Conservation (phyloP, 2,888 invertebrate species). For the Dermolepida albohirtum region DNA sequence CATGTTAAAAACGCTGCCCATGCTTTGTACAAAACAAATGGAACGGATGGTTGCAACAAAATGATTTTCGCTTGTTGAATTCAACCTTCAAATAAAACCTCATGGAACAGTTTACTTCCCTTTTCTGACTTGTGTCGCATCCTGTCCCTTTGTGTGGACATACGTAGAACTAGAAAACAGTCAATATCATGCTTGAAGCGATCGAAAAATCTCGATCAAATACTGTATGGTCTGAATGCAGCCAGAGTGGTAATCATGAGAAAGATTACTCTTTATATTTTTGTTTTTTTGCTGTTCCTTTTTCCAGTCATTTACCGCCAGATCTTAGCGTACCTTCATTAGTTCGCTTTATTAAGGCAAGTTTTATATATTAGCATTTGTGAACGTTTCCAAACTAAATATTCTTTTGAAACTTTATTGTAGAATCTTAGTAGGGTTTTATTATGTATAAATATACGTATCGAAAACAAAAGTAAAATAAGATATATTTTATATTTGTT, state of each 20-base stretch:
- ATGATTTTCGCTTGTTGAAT: slow-evolving; percentile 58
- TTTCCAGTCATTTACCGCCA: slow-evolving; percentile 1
- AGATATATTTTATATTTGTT: too few relatives aligned
- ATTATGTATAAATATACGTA: too few relatives aligned
- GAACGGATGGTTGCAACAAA: slow-evolving; percentile 55
- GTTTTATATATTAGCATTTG: too few relatives aligned
- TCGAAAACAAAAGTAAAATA: too few relatives aligned
- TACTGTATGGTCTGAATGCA: slow-evolving; percentile 43
- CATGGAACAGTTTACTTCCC: slow-evolving; percentile 58
- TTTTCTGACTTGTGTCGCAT: slow-evolving; percentile 58
- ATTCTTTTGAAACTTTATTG: too few relatives aligned
- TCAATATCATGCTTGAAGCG: slow-evolving; percentile 55
- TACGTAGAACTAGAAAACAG: slow-evolving; percentile 52
- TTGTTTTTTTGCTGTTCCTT: slow-evolving; percentile 7
- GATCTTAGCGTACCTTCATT: too few relatives aligned
- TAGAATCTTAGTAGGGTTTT: too few relatives aligned
- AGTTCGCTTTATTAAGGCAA: too few relatives aligned
- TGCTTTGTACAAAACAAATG: slow-evolving; percentile 56
- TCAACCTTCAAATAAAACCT: slow-evolving; percentile 58
- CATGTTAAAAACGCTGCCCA: slow-evolving; percentile 51
- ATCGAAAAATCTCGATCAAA: slow-evolving; percentile 52
- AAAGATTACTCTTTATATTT: slow-evolving; percentile 47
- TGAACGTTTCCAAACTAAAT: too few relatives aligned
- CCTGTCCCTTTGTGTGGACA: slow-evolving; percentile 53
- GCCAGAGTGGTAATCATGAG: slow-evolving; percentile 39